Evolutionary conservation across 2,797 vertebrate genomes (phyloP).

Genomic region (Falco naumanni): DNA sequence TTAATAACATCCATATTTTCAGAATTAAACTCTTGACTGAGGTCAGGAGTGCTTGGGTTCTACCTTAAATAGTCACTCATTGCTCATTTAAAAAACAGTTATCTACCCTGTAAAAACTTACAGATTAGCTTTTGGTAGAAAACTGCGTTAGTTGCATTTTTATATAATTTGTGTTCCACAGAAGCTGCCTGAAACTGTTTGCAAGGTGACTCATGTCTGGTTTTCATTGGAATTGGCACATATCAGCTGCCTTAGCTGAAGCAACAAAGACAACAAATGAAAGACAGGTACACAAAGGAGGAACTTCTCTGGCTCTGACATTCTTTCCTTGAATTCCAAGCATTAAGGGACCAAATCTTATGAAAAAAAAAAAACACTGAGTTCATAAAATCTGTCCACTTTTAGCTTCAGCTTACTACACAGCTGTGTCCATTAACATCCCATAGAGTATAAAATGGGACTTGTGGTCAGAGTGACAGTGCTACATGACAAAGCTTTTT

Average conservation of each 20-base stretch:
- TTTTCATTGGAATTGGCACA: background rate
- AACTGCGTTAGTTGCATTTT: background rate
- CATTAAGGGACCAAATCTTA: background rate
- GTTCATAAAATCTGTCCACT: background rate
- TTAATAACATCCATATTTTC: background rate
- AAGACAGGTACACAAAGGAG: background rate
- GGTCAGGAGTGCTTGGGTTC: background rate
- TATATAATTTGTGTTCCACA: background rate
- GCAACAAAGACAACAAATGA: background rate
- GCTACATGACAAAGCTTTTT: background rate
- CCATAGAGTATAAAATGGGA: background rate
- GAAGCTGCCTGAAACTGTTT: background rate
- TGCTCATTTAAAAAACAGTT: background rate
- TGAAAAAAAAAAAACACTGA: accelerated
- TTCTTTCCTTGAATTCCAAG: background rate
- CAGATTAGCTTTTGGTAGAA: background rate
- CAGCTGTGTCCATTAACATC: background rate
- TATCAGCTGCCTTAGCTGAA: background rate
- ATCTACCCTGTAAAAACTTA: background rate
- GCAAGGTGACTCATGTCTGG: background rate
- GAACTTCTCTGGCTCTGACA: background rate
- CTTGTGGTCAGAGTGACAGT: background rate
- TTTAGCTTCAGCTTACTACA: background rate
- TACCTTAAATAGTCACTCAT: background rate
- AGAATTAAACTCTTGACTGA: background rate